Percentiles rank a stretch among this genome's conserved stretches.
Conservation (phyloP, 2,797 vertebrate genomes). For the Enteromius afrohamiltoni region DNA sequence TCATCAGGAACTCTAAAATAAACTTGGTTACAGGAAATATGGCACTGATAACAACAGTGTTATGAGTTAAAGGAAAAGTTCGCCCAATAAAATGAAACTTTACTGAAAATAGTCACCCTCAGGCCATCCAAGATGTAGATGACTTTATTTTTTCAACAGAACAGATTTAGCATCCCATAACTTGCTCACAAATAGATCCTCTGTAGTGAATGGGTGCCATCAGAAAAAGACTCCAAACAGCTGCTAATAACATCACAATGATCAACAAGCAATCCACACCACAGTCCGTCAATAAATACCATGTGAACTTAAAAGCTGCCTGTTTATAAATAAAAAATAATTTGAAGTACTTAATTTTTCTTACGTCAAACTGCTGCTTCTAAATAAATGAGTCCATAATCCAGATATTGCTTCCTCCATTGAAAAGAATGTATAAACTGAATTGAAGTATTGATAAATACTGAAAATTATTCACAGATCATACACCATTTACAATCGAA, state of each 20-base stretch:
- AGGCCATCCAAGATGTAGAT: background rate
- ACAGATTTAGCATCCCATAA: background rate
- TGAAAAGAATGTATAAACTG: background rate
- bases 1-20: background rate
- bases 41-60: background rate
- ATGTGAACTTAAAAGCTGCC: background rate
- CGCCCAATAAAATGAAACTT: background rate
- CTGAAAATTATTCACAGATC: background rate
- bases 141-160: background rate
- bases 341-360: background rate
- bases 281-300: background rate
- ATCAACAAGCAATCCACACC: background rate
- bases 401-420: background rate
- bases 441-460: background rate
- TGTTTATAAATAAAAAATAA: background rate
- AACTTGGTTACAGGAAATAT: background rate
- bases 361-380: background rate
- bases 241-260: background rate
- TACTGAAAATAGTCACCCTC: background rate
- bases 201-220: constrained; percentile 1
- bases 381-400: background rate
- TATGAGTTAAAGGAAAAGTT: background rate
- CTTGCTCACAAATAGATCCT: background rate
- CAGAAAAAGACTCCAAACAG: background rate
- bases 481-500: background rate